Evolutionary conservation across 2,888 invertebrate genomes (phyloP), one percentile per base, ranked within the genome.

Genomic region (Tetheella fluctuosa): DNA sequence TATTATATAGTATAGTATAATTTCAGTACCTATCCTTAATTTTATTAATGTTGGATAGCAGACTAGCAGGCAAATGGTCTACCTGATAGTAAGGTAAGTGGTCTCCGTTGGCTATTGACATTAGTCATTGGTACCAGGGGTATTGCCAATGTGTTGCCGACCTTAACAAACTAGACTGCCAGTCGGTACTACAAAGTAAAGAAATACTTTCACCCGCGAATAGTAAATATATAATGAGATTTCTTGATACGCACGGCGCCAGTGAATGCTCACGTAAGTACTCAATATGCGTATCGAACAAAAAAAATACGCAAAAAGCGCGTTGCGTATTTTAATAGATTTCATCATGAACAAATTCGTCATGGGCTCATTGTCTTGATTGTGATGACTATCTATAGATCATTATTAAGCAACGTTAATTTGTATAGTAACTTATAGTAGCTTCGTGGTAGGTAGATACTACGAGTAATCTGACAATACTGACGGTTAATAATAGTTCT

Each of bases 191-290:
- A 59, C 52, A 37, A 58, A 60, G 64, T 70, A 64, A 42, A n/a
- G 59, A 55, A 37, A 48, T 60, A 69, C 77, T 77, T 75, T 75
- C 75, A 68, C 73, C 65, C 30, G 55, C 59, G 65, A 73, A 70
- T 68, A 67, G 62, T 59, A 63, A 63, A 65, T 59, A 59, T 60
- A 63, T 64, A 67, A 66, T 66, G 61, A 73, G 64, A 69, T 72
- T 65, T 64, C 10, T 53, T 61, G 58, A 64, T 69, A 68, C 60
- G 62, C 55, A 69, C 64, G 39, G 64, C 63, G 71, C 63, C 57
- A 2, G 20, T 48, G 48, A 52, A 60, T 57, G 63, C 58, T 66
- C 71, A 73, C 66, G 70, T 68, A 25, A 25, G 25, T 25, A 73
- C 54, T 54, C 68, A 64, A 67, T 74, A 65, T 68, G 57, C 60